Evolutionary conservation across 2,113 vertebrate species (phyloP).

Genomic region (Chamaetylas fuelleborni): DNA sequence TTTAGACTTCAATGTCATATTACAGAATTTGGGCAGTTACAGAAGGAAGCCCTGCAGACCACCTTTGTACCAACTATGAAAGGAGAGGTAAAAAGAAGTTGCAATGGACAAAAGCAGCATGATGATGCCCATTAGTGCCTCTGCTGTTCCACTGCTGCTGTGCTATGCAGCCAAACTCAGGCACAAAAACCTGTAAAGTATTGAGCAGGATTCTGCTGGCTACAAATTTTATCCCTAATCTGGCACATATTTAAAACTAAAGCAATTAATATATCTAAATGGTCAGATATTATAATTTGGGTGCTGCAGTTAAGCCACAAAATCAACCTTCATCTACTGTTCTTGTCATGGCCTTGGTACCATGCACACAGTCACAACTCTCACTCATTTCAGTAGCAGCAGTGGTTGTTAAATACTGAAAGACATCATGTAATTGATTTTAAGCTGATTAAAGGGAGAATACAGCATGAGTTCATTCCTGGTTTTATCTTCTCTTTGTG

Average conservation of each 20-base stretch:
- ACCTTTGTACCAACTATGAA: not conserved
- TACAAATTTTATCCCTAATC: not conserved
- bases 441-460: not conserved
- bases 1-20: not conserved
- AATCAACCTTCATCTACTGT: not conserved
- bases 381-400: not conserved
- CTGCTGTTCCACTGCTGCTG: rapidly evolving
- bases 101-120: not conserved
- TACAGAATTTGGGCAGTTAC: not conserved
- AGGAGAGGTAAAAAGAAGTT: not conserved
- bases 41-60: not conserved
- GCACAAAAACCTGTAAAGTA: not conserved
- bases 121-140: not conserved
- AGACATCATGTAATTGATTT: not conserved
- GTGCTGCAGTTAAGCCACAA: not conserved
- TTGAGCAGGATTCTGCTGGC: not conserved
- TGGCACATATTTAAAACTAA: not conserved
- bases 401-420: not conserved
- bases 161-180: not conserved
- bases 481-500: not conserved
- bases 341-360: not conserved
- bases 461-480: not conserved
- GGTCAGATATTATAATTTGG: not conserved
- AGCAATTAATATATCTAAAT: not conserved
- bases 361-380: rapidly evolving